Base-by-base conservation (phyloP, 2,797 vertebrate species). In the Helarctos malayanus region DNA sequence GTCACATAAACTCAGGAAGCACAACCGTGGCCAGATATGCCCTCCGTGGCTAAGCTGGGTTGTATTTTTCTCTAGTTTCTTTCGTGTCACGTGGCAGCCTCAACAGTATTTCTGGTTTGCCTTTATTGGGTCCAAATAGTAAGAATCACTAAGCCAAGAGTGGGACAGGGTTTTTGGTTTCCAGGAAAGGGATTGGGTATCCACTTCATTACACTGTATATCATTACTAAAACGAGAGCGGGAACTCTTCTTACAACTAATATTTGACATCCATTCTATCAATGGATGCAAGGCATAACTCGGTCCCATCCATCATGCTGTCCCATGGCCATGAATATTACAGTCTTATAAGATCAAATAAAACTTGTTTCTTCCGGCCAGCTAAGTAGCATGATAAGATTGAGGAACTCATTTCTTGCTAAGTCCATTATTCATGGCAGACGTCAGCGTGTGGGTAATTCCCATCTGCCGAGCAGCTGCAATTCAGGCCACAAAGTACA, bases 381-480 rank as follows among this genome's bases (percentile, higher is more conserved):
- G 61, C 23, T 57, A 82, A 76, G 65, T 54, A 68, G 57, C 12
- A 2, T 75, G 38, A 76, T 95, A 84, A 89, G 88, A 86, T 73
- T 84, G 59, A 91, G 73, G 85, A 95, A 91, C 56, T 96, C 12
- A 19, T 61, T 87, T 96, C 68, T 89, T 73, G 6, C 49, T 59
- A 65, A 94, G 76, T 81, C 21, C 49, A 57, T 95, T 95, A 71
- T 71, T 84, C 38, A 89, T 45, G 47, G 21, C 75, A 59, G 38
- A 86, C 0, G 0, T 96, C 91, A 96, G 52, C 47, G 6, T 63
- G 94, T 59, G 75, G 79, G 65, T 83, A 89, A 75, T 90, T 96
- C 57, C 93, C 95, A 91, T 97, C 90, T 89, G 92, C 54, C 88
- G 54, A 81, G 35, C 92, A 91, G 79, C 93, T 89, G 79, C 38